Evolutionary conservation across 1,140 invertebrate genomes (phyloP), one percentile per base, ranked within the genome.

Genomic region (Amyelois transitella): DNA sequence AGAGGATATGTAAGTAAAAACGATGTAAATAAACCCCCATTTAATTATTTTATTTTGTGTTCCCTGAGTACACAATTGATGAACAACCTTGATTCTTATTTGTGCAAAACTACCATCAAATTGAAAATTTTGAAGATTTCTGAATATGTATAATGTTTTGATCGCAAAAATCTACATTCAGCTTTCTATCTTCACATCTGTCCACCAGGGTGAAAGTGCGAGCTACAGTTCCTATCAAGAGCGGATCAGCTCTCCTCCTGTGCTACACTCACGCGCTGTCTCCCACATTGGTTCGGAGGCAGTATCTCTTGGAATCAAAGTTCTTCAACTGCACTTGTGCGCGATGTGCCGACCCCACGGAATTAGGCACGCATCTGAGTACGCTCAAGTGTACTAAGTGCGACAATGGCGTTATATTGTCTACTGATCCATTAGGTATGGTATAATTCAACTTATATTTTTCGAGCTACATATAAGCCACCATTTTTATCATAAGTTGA

Each of bases 251-350:
- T 63, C 85, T 96, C 19, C 92, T 91, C 55, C 90, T 94, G 32
- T 94, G 92, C 68, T 96, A 96, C 64, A 94, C 94, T 0, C 92
- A 95, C 70, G 92, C 93, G 0, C 72, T 96, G n/a, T 90, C 93
- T 58, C 93, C 94, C 1, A 96, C 96, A 0, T 67, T 93, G 10
- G 78, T 93, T 14, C 88, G 96, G 6, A 90, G 94, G 43, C 90
- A 92, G 59, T 91, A 92, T 72, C 85, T 97, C 0, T 86, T 90
- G 14, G 90, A 93, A 69, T 92, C 93, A 18, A 96, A 96, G 86
- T 93, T 94, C 75, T 96, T 96, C 73, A 88, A 90, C 5, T 96
- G 95, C 70, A 89, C 88, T 24, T 96, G 95, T 64, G 59, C 82
- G 17, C 90, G 95, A 47, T 96, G 95, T 70, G 84, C 89, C 0